Percentiles rank a stretch among this genome's conserved stretches.
Conservation (phyloP, 2,113 vertebrate genomes). For the Chloebia gouldiae region DNA sequence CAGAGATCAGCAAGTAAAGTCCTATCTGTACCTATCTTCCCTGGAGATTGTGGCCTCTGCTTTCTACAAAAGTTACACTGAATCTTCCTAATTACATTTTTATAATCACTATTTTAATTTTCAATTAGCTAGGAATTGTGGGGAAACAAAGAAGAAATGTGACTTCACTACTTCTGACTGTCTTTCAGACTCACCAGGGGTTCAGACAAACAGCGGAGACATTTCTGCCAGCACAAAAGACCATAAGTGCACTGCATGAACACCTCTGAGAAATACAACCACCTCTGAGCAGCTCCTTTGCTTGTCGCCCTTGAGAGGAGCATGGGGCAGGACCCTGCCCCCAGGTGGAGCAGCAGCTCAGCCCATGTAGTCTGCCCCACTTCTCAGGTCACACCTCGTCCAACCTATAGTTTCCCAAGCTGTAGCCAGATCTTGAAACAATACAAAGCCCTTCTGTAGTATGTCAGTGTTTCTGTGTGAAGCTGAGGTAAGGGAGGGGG, state of each 20-base stretch:
- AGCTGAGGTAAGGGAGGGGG: background rate
- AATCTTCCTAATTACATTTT: background rate
- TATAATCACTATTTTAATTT: background rate
- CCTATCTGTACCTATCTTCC: background rate
- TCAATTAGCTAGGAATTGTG: background rate
- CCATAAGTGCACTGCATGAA: rapidly evolving
- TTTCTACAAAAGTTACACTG: background rate
- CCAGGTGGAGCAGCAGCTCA: background rate
- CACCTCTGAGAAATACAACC: background rate
- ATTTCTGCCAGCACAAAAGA: background rate
- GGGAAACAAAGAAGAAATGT: rapidly evolving
- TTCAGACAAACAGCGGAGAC: background rate
- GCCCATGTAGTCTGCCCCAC: rapidly evolving
- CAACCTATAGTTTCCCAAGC: background rate
- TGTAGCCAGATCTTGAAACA: background rate
- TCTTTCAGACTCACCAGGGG: background rate
- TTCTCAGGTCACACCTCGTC: background rate
- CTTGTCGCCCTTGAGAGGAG: rapidly evolving
- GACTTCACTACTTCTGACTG: background rate
- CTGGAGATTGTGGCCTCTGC: background rate
- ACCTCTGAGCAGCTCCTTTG: rapidly evolving
- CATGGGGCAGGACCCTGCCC: rapidly evolving
- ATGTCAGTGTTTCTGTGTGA: background rate
- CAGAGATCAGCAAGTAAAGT: background rate
- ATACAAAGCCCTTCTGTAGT: background rate